Percentiles rank a stretch among this genome's conserved stretches.
Conservation (phyloP, 2,113 vertebrate genomes). For the Seriola rivoliana region DNA sequence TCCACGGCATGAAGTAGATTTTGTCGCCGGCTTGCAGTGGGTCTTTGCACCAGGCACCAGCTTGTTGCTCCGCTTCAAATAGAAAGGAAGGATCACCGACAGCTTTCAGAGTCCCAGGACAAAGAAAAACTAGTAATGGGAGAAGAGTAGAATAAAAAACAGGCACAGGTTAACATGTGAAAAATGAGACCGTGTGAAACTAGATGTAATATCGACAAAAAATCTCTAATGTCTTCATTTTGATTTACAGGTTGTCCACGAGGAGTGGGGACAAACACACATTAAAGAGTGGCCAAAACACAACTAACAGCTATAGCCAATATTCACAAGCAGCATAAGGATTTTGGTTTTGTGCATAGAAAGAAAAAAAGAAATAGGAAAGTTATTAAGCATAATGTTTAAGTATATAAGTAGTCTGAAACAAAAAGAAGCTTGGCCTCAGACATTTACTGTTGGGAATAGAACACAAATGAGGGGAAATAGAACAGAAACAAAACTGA, state of each 20-base stretch:
- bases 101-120: conserved; percentile 99
- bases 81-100: conserved; percentile 97
- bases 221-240: conserved; percentile 72
- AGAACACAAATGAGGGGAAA: conserved; percentile 79
- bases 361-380: conserved; percentile 80
- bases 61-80: conserved; percentile 98
- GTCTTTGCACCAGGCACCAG: conserved; percentile 99
- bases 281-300: conserved; percentile 78
- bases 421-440: conserved; percentile 82
- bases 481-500: conserved; percentile 76
- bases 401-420: conserved; percentile 73
- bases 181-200: conserved; percentile 33
- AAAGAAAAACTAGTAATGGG: conserved; percentile 98
- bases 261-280: conserved; percentile 78
- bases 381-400: conserved; percentile 77
- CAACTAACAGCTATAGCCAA: conserved; percentile 80
- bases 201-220: conserved; percentile 29
- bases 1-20: conserved; percentile 99
- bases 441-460: conserved; percentile 80
- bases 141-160: conserved; percentile 90
- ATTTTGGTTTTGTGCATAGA: conserved; percentile 80
- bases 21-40: conserved; percentile 98
- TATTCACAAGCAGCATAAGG: conserved; percentile 77
- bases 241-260: conserved; percentile 79
- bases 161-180: conserved; percentile 70